phyloP scores from a whole-genome alignment of 2,888 invertebrate species.

The Erannis defoliaria region DNA sequence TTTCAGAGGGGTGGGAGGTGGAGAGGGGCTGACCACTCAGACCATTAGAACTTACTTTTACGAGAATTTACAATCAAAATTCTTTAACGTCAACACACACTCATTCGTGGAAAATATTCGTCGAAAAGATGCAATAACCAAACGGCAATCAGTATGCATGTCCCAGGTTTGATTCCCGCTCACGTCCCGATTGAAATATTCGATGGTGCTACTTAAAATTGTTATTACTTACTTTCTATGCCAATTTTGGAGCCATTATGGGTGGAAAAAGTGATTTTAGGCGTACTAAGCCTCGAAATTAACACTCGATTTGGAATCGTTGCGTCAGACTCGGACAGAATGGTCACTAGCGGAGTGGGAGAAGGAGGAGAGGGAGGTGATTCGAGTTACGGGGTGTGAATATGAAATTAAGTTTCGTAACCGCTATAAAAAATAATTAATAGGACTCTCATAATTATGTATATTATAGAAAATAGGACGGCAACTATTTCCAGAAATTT shows the following conservation, averaged over 20 bases:
- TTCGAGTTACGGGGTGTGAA: slow-evolving; percentile 14
- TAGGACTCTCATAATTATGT: background rate
- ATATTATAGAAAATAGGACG: background rate
- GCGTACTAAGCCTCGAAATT: slow-evolving; percentile 22
- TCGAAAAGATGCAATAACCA: slow-evolving; percentile 60
- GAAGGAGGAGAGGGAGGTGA: too few species aligned
- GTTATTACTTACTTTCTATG: slow-evolving; percentile 78
- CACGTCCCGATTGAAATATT: slow-evolving; percentile 77
- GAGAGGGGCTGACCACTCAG: too few species aligned
- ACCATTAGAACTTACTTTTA: background rate
- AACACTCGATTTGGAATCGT: slow-evolving; percentile 17
- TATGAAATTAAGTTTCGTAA: slow-evolving; percentile 20
- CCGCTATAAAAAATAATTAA: slow-evolving; percentile 5
- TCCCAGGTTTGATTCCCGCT: slow-evolving; percentile 67
- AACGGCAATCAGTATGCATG: slow-evolving; percentile 73
- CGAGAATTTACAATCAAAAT: slow-evolving; percentile 24
- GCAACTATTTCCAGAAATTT: background rate
- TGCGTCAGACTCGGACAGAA: slow-evolving; percentile 18
- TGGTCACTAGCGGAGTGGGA: too few species aligned
- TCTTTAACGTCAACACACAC: slow-evolving; percentile 31
- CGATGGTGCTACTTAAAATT: slow-evolving; percentile 69
- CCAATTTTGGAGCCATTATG: slow-evolving; percentile 68
- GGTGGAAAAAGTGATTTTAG: slow-evolving; percentile 60
- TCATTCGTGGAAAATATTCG: slow-evolving; percentile 40
- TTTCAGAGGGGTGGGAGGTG: too few species aligned